These are phyloP conservation scores for Columba guinea DNA, from an alignment of 2,797 vertebrate genomes.

Conservation along the genomic window DNA sequence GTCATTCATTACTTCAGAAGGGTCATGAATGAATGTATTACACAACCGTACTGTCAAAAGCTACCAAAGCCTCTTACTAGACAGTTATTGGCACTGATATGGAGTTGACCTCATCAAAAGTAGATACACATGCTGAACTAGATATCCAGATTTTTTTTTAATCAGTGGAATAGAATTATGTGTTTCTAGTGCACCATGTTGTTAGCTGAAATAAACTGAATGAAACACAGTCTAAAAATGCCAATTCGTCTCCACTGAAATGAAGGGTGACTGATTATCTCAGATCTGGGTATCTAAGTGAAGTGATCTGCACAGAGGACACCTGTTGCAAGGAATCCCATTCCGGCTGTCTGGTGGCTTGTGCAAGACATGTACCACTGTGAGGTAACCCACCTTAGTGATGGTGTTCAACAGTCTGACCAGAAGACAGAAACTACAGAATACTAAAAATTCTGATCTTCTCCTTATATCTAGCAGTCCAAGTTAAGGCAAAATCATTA, in stretches of 20 bases:
- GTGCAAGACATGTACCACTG: not conserved
- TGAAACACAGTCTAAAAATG: not conserved
- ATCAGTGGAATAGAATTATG: not conserved
- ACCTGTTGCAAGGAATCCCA: not conserved
- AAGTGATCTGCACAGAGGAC: not conserved
- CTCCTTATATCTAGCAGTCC: not conserved
- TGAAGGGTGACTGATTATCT: not conserved
- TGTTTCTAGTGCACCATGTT: not conserved
- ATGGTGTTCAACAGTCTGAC: not conserved
- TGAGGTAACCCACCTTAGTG: not conserved
- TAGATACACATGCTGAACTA: not conserved
- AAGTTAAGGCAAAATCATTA: not conserved
- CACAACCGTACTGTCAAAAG: not conserved
- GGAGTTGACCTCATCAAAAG: not conserved
- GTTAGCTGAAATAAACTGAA: not conserved
- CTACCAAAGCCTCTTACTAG: not conserved
- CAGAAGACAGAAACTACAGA: not conserved
- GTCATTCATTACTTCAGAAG: not conserved
- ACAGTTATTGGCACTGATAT: not conserved
- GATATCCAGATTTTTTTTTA: not conserved
- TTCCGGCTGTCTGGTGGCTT: not conserved
- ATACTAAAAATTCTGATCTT: not conserved
- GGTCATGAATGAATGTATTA: not conserved
- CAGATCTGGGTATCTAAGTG: not conserved
- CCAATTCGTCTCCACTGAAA: not conserved